These are phyloP conservation scores for Delichon dasypus DNA, from an alignment of 2,797 vertebrate species.

Conservation along the genomic window DNA sequence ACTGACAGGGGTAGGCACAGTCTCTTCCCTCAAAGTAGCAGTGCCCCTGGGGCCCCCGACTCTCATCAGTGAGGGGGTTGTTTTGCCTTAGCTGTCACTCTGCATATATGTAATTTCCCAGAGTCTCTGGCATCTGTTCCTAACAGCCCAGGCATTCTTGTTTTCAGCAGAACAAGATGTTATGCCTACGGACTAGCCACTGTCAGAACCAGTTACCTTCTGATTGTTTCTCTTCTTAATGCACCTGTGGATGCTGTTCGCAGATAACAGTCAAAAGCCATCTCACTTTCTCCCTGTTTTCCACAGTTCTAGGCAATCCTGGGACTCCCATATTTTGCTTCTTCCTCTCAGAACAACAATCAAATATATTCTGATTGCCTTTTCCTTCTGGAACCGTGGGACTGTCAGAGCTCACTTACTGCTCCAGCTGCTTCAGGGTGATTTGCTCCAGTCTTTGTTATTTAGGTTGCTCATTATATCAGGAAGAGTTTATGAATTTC, in stretches of 20 bases:
- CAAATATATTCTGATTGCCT: not conserved
- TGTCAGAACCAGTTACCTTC: constrained; percentile 33
- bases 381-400: not conserved
- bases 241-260: constrained; percentile 13
- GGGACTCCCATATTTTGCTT: not conserved
- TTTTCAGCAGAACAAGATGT: constrained; percentile 28
- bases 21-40: not conserved
- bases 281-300: not conserved
- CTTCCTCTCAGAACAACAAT: not conserved
- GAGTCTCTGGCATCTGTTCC: constrained; percentile 47
- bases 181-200: constrained; percentile 20
- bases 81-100: constrained; percentile 44
- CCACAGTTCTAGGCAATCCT: not conserved
- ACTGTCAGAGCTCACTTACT: not conserved
- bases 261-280: not conserved
- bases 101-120: not conserved
- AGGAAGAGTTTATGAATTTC: not conserved
- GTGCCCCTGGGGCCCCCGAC: not conserved
- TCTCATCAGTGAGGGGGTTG: not conserved
- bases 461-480: not conserved
- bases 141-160: not conserved
- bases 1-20: not conserved
- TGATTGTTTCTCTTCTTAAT: not conserved
- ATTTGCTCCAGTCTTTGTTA: not conserved
- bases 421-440: not conserved